Base-by-base conservation (phyloP, 2,797 vertebrate species). In the Euthynnus affinis region DNA sequence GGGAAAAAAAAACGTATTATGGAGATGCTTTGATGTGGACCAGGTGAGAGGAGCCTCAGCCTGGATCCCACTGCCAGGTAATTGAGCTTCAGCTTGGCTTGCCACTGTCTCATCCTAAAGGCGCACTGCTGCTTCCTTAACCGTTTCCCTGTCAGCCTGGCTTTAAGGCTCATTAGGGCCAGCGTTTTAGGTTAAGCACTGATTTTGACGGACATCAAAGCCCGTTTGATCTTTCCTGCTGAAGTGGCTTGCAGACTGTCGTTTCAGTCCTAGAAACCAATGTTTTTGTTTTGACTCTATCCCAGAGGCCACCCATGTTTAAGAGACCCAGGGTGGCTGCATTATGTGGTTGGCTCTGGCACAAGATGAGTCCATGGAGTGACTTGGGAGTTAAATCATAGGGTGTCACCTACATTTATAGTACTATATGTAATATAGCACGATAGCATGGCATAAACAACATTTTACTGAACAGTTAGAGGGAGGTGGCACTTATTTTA, bases 151-250 rank as follows among this genome's bases (percentile, higher is more conserved):
- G 40, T 80, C 74, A 62, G 62, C 25, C 61, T 6, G 78, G 71
- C 62, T 83, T 72, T 75, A 56, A 78, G 78, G 51, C 86, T 88
- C 82, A 91, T 81, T 91, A 83, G 56, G 60, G 75, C 59, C 60
- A 73, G 58, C 57, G 25, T 82, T 87, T 85, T 44, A 68, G 62
- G 83, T 63, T 32, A 81, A 66, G 61, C 58, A 70, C 40, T 60
- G 22, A 76, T 88, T 91, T 80, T 82, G 75, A 72, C 12, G 6
- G 51, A 88, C 80, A 87, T 92, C 88, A 92, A 93, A 91, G 88
- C 70, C 68, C 3, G 57, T 79, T 75, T 88, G 82, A 89, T 88
- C 49, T 83, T 56, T 71, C 29, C 46, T 27, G 79, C 80, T 59
- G 49, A 74, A 64, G 69, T 57, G 60, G 59, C 87, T 84, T 82